Conservation (phyloP, 2,113 vertebrate species). For the Coptodon bakossiorum region DNA sequence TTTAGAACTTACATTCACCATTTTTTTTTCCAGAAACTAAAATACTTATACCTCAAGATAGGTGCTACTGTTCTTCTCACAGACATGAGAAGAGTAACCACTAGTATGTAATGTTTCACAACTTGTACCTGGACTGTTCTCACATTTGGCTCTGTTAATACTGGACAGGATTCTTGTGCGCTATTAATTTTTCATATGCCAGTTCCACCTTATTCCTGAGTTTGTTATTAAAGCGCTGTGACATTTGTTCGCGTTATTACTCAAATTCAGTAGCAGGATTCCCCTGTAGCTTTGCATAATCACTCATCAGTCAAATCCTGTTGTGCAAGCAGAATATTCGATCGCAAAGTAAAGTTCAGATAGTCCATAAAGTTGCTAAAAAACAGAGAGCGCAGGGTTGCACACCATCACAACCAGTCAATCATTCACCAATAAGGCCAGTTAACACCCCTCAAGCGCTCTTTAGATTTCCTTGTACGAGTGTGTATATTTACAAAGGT, state of each 20-base stretch:
- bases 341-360: neutral
- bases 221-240: neutral
- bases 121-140: neutral
- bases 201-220: neutral
- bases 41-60: neutral
- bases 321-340: neutral
- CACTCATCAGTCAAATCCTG: neutral
- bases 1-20: neutral
- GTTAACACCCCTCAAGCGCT: conserved; percentile 34
- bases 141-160: neutral
- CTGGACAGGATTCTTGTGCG: neutral
- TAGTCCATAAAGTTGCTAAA: neutral
- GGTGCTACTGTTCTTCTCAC: neutral
- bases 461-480: conserved; percentile 4
- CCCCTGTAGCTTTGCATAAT: neutral
- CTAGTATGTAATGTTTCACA: neutral
- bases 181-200: neutral
- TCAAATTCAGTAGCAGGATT: neutral
- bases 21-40: neutral
- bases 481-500: conserved; percentile 40
- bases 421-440: conserved; percentile 55
- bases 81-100: neutral
- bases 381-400: neutral
- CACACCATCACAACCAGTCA: conserved; percentile 38
- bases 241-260: neutral